A percentile compares a stretch with the other conserved stretches of the same genome.
These are phyloP conservation scores for Oxyruncus cristatus DNA, from an alignment of 2,113 vertebrate species.

Conservation along the genomic window DNA sequence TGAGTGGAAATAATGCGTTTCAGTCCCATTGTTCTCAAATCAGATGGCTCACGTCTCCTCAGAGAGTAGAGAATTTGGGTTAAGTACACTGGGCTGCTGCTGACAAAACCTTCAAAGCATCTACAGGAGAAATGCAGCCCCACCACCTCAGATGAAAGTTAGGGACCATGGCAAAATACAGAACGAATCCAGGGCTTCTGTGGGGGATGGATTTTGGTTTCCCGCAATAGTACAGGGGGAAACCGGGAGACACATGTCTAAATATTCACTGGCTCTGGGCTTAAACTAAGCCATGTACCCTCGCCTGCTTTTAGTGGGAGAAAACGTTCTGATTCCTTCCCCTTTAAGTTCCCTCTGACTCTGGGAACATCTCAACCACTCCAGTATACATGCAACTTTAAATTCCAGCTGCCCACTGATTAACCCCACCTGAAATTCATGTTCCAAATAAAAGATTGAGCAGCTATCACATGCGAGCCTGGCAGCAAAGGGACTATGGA, in stretches of 20 bases:
- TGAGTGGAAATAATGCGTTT: conserved; percentile 28
- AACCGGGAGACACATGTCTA: neutral
- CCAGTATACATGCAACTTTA: neutral
- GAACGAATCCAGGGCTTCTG: neutral
- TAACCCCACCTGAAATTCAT: conserved; percentile 31
- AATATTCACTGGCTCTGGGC: neutral
- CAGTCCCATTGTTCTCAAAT: neutral
- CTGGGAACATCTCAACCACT: neutral
- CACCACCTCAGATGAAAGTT: neutral
- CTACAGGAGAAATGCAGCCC: neutral
- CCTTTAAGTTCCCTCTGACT: neutral
- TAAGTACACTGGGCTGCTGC: neutral
- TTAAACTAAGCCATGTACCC: neutral
- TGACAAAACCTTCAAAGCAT: neutral
- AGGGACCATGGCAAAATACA: neutral
- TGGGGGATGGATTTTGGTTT: neutral
- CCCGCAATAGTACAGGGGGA: neutral
- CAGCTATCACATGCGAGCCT: neutral
- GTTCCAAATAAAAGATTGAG: conserved; percentile 16
- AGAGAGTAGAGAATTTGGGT: conserved; percentile 1
- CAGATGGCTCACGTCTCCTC: neutral
- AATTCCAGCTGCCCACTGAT: neutral
- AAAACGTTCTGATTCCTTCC: neutral
- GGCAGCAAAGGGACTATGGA: neutral
- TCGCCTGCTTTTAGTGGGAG: neutral